Conservation (phyloP, 1,140 invertebrate genomes). For the Camponotus vicinus region DNA sequence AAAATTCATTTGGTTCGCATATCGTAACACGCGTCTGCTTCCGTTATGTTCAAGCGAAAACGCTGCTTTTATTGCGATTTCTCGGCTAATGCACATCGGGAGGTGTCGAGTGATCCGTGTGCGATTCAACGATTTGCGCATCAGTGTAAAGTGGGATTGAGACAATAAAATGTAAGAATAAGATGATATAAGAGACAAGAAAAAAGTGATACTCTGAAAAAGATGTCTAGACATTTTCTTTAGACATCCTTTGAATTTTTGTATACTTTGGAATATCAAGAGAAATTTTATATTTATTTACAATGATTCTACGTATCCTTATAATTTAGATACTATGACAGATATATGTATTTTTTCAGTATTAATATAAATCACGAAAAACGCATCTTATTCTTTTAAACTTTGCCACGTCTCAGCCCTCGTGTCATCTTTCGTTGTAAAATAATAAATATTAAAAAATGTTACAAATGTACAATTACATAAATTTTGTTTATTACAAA, state of each 20-base stretch:
- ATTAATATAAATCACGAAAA: not conserved
- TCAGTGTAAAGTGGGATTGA: not conserved
- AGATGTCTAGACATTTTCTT: not conserved
- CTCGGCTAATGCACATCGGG: constrained; percentile 7
- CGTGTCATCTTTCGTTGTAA: not conserved
- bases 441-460: constrained; percentile 36
- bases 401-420: not conserved
- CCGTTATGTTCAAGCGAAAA: not conserved
- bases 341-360: too few relatives aligned
- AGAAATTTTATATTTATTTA: too few relatives aligned
- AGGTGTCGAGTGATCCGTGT: not conserved
- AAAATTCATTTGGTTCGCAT: not conserved
- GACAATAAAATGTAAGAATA: constrained; percentile 17
- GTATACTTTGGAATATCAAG: too few relatives aligned
- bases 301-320: too few relatives aligned
- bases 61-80: constrained; percentile 18
- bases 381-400: not conserved
- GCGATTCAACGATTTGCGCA: constrained; percentile 33
- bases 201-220: not conserved
- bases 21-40: constrained; percentile 11
- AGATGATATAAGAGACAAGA: not conserved
- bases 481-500: constrained; percentile 14
- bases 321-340: too few relatives aligned
- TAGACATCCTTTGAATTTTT: not conserved
- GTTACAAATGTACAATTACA: not conserved